Conservation (phyloP, 2,888 invertebrate genomes). For the Elmis aenea region DNA sequence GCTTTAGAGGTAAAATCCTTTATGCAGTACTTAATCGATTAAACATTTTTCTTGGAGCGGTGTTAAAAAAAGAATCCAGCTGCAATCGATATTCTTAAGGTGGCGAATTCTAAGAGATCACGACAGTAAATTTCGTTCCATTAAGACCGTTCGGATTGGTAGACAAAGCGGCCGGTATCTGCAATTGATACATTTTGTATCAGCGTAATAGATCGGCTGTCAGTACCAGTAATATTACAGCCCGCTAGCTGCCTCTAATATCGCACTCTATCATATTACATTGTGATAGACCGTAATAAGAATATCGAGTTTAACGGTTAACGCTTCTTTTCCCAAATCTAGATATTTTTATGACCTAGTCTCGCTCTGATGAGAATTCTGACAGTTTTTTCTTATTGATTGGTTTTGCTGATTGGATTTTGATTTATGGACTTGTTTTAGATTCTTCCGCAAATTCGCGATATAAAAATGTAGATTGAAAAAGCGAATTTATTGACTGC, state of each 20-base stretch:
- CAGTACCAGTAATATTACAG: slow-evolving; percentile 30
- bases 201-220: slow-evolving; percentile 33
- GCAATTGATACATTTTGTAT: slow-evolving; percentile 33
- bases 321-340: slow-evolving; percentile 16
- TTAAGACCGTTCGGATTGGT: slow-evolving; percentile 15
- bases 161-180: slow-evolving; percentile 23
- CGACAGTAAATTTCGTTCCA: slow-evolving; percentile 13
- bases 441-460: slow-evolving; percentile 11
- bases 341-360: slow-evolving; percentile 19
- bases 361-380: slow-evolving; percentile 16
- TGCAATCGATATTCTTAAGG: too few species aligned
- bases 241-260: slow-evolving; percentile 21
- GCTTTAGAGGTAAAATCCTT: too few species aligned
- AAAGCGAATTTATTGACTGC: slow-evolving; percentile 11
- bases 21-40: too few species aligned
- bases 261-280: slow-evolving; percentile 20
- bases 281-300: slow-evolving; percentile 20
- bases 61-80: too few species aligned
- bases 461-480: slow-evolving; percentile 14
- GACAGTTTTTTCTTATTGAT: slow-evolving; percentile 17
- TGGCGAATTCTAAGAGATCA: slow-evolving; percentile 10
- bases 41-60: too few species aligned
- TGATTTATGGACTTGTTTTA: slow-evolving; percentile 21
- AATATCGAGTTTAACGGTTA: slow-evolving; percentile 20
- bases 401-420: slow-evolving; percentile 23